These are phyloP conservation scores for Gastrophysa polygoni DNA, from an alignment of 2,888 invertebrate genomes.

Conservation along the genomic window DNA sequence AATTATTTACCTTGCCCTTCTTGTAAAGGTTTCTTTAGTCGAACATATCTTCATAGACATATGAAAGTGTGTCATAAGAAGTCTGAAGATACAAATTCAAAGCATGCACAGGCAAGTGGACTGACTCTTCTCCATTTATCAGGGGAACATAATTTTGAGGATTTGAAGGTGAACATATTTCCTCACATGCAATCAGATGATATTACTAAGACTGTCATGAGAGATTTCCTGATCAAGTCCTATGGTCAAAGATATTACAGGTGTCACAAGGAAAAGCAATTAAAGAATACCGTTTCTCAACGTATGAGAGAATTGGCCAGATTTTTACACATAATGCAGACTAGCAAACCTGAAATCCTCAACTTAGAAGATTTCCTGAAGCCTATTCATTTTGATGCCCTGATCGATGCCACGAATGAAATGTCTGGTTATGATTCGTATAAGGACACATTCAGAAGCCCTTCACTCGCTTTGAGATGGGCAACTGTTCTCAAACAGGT, in stretches of 20 bases:
- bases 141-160: slow-evolving; percentile 5
- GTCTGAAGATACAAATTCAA: slow-evolving; percentile 2
- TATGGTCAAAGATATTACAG: slow-evolving; percentile 10
- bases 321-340: too few species aligned
- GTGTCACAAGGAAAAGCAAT: slow-evolving; percentile 11
- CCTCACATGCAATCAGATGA: slow-evolving; percentile 12
- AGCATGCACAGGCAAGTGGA: slow-evolving; percentile 6
- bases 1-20: slow-evolving; percentile 7
- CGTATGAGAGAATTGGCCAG: slow-evolving; percentile 7
- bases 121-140: slow-evolving; percentile 4
- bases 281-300: background rate
- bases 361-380: slow-evolving; percentile 7
- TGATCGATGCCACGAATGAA: slow-evolving; percentile 14
- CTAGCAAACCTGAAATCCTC: too few species aligned
- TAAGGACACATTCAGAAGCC: slow-evolving; percentile 19
- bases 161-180: slow-evolving; percentile 5
- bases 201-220: slow-evolving; percentile 8
- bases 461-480: slow-evolving; percentile 25
- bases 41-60: slow-evolving; percentile 9
- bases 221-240: slow-evolving; percentile 5
- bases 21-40: slow-evolving; percentile 9
- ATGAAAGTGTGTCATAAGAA: slow-evolving; percentile 7
- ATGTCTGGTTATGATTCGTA: slow-evolving; percentile 15
- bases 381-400: background rate
- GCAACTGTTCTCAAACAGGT: slow-evolving; percentile 24